Evolutionary conservation across 2,888 invertebrate species (phyloP).

Genomic region (Eilema depressum): DNA sequence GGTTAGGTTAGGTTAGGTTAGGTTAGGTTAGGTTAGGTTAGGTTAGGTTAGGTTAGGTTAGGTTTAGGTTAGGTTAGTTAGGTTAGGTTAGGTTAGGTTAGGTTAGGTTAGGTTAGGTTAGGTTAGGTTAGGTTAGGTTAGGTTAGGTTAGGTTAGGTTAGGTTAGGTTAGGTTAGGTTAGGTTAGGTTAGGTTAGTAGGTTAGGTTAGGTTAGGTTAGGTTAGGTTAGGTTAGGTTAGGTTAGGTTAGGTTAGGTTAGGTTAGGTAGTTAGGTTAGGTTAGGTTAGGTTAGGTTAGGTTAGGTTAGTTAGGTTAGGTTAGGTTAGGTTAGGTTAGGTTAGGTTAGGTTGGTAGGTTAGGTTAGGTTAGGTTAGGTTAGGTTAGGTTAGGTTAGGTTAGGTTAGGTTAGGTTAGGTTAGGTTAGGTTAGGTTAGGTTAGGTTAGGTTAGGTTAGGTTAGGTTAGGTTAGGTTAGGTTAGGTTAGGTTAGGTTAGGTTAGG

Average conservation of each 20-base stretch:
- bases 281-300: constrained; percentile 29
- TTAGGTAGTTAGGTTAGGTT: constrained; percentile 34
- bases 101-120: constrained; percentile 38
- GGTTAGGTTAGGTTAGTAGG: constrained; percentile 38
- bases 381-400: constrained; percentile 50
- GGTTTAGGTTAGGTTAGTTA: constrained; percentile 39
- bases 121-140: constrained; percentile 41
- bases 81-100: constrained; percentile 36
- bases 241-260: constrained; percentile 41
- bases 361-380: constrained; percentile 51
- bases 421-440: constrained; percentile 44
- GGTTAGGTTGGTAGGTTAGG: constrained; percentile 52
- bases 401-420: constrained; percentile 44
- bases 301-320: constrained; percentile 37
- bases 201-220: constrained; percentile 31
- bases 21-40: constrained; percentile 46
- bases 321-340: constrained; percentile 37
- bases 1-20: constrained; percentile 37
- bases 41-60: constrained; percentile 42
- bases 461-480: constrained; percentile 42
- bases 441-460: constrained; percentile 37
- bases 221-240: constrained; percentile 40
- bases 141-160: constrained; percentile 32
- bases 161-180: constrained; percentile 29
- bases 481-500: constrained; percentile 38